phyloP scores from a whole-genome alignment of 2,797 vertebrate species.

The Takifugu ocellatus region DNA sequence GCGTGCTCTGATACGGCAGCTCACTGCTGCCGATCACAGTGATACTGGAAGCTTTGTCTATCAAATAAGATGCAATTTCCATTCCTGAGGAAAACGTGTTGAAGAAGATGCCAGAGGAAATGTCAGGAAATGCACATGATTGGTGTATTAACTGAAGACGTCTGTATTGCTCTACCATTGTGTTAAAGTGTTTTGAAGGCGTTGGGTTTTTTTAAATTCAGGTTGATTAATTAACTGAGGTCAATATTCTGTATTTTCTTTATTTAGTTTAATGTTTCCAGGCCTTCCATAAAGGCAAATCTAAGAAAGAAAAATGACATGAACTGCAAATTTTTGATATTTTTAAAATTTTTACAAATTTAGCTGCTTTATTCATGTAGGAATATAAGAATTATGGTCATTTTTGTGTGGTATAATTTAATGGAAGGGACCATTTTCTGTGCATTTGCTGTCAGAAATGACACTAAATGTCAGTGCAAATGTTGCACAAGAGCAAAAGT shows the following conservation, averaged over 20 bases:
- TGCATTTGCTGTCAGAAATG: background rate
- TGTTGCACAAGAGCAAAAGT: constrained; percentile 6
- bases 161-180: too few species aligned
- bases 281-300: background rate
- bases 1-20: constrained; percentile 74
- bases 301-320: background rate
- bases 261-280: too few species aligned
- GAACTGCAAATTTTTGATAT: too few species aligned
- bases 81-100: constrained; percentile 70
- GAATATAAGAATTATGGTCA: too few species aligned
- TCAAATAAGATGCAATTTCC: constrained; percentile 80
- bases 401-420: too few species aligned
- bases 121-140: background rate
- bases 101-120: background rate
- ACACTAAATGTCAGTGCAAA: background rate
- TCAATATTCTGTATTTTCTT: background rate
- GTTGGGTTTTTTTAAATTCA: background rate
- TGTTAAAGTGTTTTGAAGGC: too few species aligned
- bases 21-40: constrained; percentile 80
- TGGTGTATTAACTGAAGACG: too few species aligned
- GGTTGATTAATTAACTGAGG: background rate
- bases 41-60: constrained; percentile 72
- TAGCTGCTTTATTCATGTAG: background rate
- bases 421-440: too few species aligned
- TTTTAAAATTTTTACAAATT: background rate